phyloP scores from a whole-genome alignment of 2,888 invertebrate species.

The Leucozona laternaria region DNA sequence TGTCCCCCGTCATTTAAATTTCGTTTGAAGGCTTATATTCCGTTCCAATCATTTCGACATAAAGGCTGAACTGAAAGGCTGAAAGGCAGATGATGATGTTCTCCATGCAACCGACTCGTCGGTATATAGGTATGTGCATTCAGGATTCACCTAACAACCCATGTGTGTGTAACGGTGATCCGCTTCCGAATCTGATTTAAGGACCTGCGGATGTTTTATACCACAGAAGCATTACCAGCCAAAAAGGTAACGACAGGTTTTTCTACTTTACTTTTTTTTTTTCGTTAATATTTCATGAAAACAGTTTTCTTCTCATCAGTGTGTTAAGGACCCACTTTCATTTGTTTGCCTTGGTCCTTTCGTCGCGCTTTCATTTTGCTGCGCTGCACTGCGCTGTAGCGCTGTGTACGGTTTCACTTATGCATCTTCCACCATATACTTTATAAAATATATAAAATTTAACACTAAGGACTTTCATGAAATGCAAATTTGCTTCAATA shows the following conservation, averaged over 20 bases:
- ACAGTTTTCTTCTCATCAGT: conserved; percentile 75
- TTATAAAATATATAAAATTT: conserved; percentile 60
- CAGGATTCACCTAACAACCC: conserved; percentile 59
- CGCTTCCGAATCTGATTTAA: conserved; percentile 71
- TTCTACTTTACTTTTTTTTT: conserved; percentile 21
- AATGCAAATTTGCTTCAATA: conserved; percentile 74
- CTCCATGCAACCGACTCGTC: conserved; percentile 31
- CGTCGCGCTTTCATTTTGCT: conserved; percentile 62
- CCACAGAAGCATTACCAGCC: conserved; percentile 45
- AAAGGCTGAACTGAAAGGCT: conserved; percentile 62
- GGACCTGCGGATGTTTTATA: conserved; percentile 60
- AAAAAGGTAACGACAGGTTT: conserved; percentile 37
- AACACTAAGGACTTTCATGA: conserved; percentile 71
- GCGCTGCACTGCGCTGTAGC: not conserved
- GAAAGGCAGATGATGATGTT: conserved; percentile 58
- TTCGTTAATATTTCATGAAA: conserved; percentile 70
- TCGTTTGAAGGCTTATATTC: conserved; percentile 73
- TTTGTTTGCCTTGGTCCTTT: conserved; percentile 72
- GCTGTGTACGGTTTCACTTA: conserved; percentile 74
- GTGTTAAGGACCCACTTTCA: conserved; percentile 75
- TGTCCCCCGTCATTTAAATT: conserved; percentile 67
- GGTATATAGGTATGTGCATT: conserved; percentile 19
- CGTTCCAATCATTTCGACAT: conserved; percentile 65
- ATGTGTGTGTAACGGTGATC: conserved; percentile 69
- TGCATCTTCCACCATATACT: conserved; percentile 71